Evolutionary conservation across 2,113 vertebrate genomes (phyloP), one percentile per base, ranked within the genome.

Genomic region (Cheilinus undulatus): DNA sequence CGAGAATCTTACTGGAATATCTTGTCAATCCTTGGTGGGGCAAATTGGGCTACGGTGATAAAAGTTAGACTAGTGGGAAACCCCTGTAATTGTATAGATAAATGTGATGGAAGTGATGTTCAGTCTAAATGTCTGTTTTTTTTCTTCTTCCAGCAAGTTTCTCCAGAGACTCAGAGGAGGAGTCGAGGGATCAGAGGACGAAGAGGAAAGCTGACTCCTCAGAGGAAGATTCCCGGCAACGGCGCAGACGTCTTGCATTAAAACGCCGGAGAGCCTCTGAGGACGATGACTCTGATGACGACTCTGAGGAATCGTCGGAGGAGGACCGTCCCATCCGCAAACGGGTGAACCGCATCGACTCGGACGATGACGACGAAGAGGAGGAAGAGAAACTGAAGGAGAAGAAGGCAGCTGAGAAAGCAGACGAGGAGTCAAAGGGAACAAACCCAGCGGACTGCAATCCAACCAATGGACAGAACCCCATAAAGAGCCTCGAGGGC

Each of bases 291-390:
- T 89, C 86, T 0, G 91, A 94, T 8, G 80, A 88, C 0, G 90
- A 87, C 38, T 88, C 85, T 0, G 79, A 78, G 27, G 82, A 86
- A 1, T 89, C 86, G 4, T 90, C 89, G 0, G 89, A 91, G 54
- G 96, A 96, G 56, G 95, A 95, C n/a, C 93, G 92, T 5, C 96
- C 96, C 0, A 56, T 97, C 62, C 95, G 96, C 5, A 98, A 98
- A 45, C 91, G 97, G 13, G 92, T 97, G 17, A 97, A 98, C 53
- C 95, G 96, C 9, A 98, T 98, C 0, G 97, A 98, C 79, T 98
- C 97, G 0, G 97, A 91, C 7, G 91, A 93, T 8, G 88, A 90
- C 0, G 92, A 94, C 0, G 92, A 92, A 0, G 91, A 91, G n/a
- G 88, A 43, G 23, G 73, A 83, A 14, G 96, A 97, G 40, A 94